phyloP scores from a whole-genome alignment of 2,888 invertebrate species.

The Pammene fasciana region DNA sequence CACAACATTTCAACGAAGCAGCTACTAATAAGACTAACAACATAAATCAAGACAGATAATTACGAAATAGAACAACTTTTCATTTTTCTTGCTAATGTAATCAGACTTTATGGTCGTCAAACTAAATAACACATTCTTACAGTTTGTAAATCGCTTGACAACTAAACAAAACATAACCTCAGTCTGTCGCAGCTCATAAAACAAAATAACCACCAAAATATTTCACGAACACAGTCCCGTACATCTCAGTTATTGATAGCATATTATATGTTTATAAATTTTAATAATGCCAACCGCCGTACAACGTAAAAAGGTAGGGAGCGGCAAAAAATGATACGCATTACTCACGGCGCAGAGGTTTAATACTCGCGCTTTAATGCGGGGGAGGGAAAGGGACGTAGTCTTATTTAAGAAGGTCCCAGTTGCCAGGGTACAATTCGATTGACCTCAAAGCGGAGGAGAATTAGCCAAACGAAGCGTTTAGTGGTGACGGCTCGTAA shows the following conservation, averaged over 20 bases:
- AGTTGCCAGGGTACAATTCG: conserved; percentile 37
- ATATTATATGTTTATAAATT: conserved; percentile 42
- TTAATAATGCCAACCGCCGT: conserved; percentile 37
- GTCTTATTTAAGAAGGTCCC: conserved; percentile 34
- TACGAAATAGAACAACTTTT: too few species aligned
- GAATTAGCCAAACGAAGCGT: conserved; percentile 40
- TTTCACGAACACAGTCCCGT: conserved; percentile 31
- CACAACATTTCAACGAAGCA: too few species aligned
- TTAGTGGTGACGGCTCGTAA: conserved; percentile 19
- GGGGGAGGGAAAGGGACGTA: conserved; percentile 27
- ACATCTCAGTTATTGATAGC: conserved; percentile 41
- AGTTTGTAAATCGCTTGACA: too few species aligned
- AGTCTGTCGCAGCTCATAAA: conserved; percentile 23
- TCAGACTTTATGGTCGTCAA: too few species aligned
- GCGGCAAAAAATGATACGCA: conserved; percentile 42
- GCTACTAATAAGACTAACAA: too few species aligned
- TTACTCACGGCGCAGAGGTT: conserved; percentile 41
- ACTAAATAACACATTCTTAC: too few species aligned
- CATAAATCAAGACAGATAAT: too few species aligned
- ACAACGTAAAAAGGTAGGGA: conserved; percentile 41
- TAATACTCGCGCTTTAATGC: conserved; percentile 37
- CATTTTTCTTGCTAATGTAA: too few species aligned
- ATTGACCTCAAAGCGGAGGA: conserved; percentile 39
- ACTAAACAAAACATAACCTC: neutral
- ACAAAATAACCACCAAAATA: conserved; percentile 33